These are phyloP conservation scores for Polietes domitor DNA, from an alignment of 2,888 invertebrate genomes.

Conservation along the genomic window DNA sequence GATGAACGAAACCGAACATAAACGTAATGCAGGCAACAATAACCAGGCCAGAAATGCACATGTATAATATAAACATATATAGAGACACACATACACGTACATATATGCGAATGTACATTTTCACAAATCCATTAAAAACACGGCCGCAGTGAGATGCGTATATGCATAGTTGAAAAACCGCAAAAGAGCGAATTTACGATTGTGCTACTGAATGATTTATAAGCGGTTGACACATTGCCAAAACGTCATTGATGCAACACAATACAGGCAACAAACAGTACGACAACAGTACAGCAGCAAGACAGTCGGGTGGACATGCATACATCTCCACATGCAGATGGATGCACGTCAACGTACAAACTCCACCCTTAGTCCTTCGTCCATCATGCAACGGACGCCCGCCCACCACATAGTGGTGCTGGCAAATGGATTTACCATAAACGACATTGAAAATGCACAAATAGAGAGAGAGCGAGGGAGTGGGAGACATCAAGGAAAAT, in stretches of 20 bases:
- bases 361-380: conserved; percentile 2
- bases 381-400: not conserved
- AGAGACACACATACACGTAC: not conserved
- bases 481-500: not conserved
- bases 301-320: not conserved
- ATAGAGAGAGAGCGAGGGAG: not conserved
- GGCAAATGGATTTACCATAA: not conserved
- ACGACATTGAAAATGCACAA: conserved; percentile 10
- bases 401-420: not conserved
- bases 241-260: conserved; percentile 37
- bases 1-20: conserved; percentile 16
- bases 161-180: conserved; percentile 47
- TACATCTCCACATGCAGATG: not conserved
- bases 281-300: not conserved
- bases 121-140: conserved; percentile 63
- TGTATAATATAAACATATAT: not conserved
- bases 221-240: conserved; percentile 43
- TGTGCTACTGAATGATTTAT: conserved; percentile 49
- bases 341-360: not conserved
- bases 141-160: conserved; percentile 54
- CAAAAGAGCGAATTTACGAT: conserved; percentile 60
- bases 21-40: conserved; percentile 8
- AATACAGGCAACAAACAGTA: not conserved
- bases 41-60: not conserved
- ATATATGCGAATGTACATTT: conserved; percentile 36